Conservation (phyloP, 2,888 invertebrate species). For the Lochmaea crataegi region DNA sequence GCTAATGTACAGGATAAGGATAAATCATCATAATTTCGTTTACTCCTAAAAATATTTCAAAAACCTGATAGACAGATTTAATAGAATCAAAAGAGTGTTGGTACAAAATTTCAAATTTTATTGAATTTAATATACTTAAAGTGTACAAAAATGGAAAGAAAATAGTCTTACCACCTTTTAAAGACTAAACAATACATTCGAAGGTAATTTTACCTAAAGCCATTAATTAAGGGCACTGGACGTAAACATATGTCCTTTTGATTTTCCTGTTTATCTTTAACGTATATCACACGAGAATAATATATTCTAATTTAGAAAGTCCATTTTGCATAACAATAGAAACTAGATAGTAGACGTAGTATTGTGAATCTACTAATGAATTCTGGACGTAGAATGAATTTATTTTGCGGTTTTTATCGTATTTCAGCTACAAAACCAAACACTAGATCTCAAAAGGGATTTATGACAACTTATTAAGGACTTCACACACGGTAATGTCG, state of each 20-base stretch:
- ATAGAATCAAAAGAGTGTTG: no score
- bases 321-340: slow-evolving; percentile 29
- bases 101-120: no score
- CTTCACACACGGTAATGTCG: no score
- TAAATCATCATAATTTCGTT: no score
- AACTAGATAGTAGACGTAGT: slow-evolving; percentile 25
- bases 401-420: slow-evolving; percentile 24
- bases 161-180: no score
- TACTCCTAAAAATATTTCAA: no score
- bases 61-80: no score
- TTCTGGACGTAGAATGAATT: slow-evolving; percentile 32
- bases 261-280: neutral
- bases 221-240: neutral
- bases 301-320: slow-evolving; percentile 13
- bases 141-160: no score
- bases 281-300: slow-evolving; percentile 8
- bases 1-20: no score
- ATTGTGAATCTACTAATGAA: slow-evolving; percentile 35
- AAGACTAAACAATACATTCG: neutral
- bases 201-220: neutral
- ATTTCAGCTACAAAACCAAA: slow-evolving; percentile 7
- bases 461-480: no score
- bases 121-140: no score
- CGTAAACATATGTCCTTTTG: slow-evolving; percentile 3
- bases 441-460: no score